Evolutionary conservation across 2,113 vertebrate species (phyloP), one percentile per base, ranked within the genome.

Genomic region (Dicentrarchus labrax): DNA sequence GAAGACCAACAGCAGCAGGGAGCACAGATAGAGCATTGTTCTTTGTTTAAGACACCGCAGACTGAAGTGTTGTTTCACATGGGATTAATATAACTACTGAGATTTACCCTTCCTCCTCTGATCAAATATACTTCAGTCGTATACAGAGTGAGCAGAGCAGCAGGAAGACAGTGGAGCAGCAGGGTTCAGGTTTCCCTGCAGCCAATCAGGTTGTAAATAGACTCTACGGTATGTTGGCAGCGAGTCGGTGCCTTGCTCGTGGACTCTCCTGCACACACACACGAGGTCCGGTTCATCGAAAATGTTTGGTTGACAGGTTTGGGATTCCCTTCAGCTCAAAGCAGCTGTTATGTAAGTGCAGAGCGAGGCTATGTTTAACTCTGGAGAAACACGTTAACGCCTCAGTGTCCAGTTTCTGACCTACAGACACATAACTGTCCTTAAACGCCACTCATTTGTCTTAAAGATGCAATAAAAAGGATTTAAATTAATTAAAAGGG

Each of bases 281-380:
- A 16, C 1, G 24, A 13, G 16, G 48, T 56, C 51, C 8, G 43
- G 50, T 24, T 78, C 62, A 56, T 45, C 62, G 56, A 30, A 67
- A 71, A 78, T 13, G 0, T 56, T 45, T 22, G n/a, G 36, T 19
- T 0, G 39, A 59, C 21, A 13, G 41, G 0, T 51, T 65, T 84
- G 51, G 10, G 67, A 61, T 78, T 81, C 73, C 80, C 72, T 67
- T n/a, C 8, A 36, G 64, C 41, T 61, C 2, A 21, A 6, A 64
- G 36, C 68, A 65, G 67, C 38, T 24, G 59, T 91, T 88, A 75
- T 71, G 59, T 78, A 80, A 87, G 81, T 67, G 54, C 15, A n/a
- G 21, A 36, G 12, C 19, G 4, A 16, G 15, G 47, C 50, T 65
- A 62, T 53, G 9, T 85, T 80, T 83, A 59, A 61, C 66, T 30